Evolutionary conservation across 1,140 invertebrate genomes (phyloP), one percentile per base, ranked within the genome.

Genomic region (Batillaria attramentaria): DNA sequence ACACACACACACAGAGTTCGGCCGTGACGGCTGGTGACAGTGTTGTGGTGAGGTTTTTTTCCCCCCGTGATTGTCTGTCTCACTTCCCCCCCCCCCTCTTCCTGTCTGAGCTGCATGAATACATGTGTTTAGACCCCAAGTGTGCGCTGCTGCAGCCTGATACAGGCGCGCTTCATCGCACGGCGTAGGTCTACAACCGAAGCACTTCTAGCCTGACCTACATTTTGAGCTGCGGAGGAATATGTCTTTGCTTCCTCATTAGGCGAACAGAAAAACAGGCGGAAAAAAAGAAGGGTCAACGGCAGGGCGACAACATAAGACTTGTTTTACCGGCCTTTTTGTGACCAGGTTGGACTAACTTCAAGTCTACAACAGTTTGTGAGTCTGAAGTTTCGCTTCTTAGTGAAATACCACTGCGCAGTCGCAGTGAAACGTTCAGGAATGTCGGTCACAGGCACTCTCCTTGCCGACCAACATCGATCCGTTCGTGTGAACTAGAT

Each of bases 401-500:
- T 35, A 35, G 4, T 13, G 39, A 69, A 69, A 69, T 5, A 18
- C 20, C 33, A 39, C 79, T 77, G 79, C 79, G 79, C 79, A 81
- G 79, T 54, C 79, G 79, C 79, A 81, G 57, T 74, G 50, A 43
- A 35, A 28, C 24, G 62, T 33, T 35, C 18, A 42, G 78, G 42
- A 72, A 54, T 43, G 72, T 69, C 41, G 72, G 57, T 60, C 46
- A 72, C 5, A 6, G 66, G 46, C 42, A 37, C 54, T 37, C 73
- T 72, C 66, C 62, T 76, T 76, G 60, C 35, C 72, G 43, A 74
- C 72, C 35, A 20, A 74, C 18, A 72, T 65, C 31, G 54, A 73
- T 60, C 46, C 24, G 18, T 39, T 54, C 4, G n/a, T 10, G 70
- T 33, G 66, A 69, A 50, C 24, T 68, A 57, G 35, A 78, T n/a